Base-by-base conservation (phyloP, 2,113 vertebrate genomes). In the Lophochroa leadbeateri region DNA sequence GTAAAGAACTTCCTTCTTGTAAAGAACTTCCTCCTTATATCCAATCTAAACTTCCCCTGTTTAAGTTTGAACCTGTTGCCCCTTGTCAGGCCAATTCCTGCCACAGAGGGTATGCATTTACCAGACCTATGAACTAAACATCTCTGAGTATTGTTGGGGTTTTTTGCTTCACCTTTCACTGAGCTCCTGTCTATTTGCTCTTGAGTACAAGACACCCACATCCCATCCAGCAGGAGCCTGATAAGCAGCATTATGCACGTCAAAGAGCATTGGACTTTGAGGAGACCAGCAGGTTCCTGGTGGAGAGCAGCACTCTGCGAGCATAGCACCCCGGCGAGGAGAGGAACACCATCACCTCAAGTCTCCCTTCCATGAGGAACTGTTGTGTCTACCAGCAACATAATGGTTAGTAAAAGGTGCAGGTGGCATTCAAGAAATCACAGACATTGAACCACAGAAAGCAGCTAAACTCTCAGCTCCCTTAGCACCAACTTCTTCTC, bases 221-320 rank as follows among this genome's bases (percentile, higher is more conserved):
- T 25, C 27, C 19, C 57, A 72, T 35, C 44, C 33, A 35, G 55
- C 35, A 72, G 47, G 8, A 89, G 15, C 43, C 49, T 44, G 16
- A 88, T 43, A 10, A 71, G 35, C 33, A 80, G 87, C 28, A 76
- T 86, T 49, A 63, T 3, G 7, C 10, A 76, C 53, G 18, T 65
- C 33, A 31, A 49, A 24, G 9, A 75, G 63, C 33, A 61, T 29
- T 55, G 63, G 27, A 57, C 23, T 15, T 35, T 50, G 49, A 82
- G 47, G 33, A 82, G 33, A 68, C 8, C 3, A 0, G 5, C 23
- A 24, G 29, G 33, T 33, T 88, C 47, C 80, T 0, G 0, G 13
- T 31, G 17, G 58, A 86, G 10, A 50, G 13, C 43, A 79, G 43
- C 2, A 2, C 13, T 17, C 50, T 63, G 14, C 70, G 49, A 39